Evolutionary conservation across 2,888 invertebrate genomes (phyloP), one percentile per base, ranked within the genome.

Genomic region (Helobdella robusta): DNA sequence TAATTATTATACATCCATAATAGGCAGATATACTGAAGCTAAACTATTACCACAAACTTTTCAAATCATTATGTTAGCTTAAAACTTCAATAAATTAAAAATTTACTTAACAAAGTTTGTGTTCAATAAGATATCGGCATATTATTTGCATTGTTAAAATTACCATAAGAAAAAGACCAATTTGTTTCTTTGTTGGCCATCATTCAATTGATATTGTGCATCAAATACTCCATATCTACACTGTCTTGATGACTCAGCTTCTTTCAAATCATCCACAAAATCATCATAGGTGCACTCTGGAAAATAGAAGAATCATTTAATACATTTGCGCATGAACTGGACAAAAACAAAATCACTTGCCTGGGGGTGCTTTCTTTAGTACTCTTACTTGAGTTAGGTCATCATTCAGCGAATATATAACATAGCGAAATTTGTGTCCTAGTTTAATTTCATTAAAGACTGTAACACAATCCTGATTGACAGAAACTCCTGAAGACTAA

Each of bases 401-500:
- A 80, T 93, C 91, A 75, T 90, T 87, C 81, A 95, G 91, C 84
- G 87, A 91, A 83, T 91, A 94, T 78, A 95, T 90, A 73, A 94
- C 68, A 67, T 93, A 95, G 79, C 93, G 89, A 83, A 91, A 90
- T 79, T 91, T 91, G 84, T 94, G 94, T 81, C 91, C 91, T 83
- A 94, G 91, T 83, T 95, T 95, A 74, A 95, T 91, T 84, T 92
- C 92, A 81, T 93, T 91, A 82, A 91, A 94, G 75, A 88, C 90
- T 71, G 88, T 89, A 84, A 93, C 90, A 84, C 93, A 94, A 73
- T 87, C 86, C 83, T 91, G 91, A 75, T 91, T 89, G 72, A 95
- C 93, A 83, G 90, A 89, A 74, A 95, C 94, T 80, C 94, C 94
- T 78, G 94, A 94, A 84, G 94, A 67, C 77, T 77, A 70, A 36